These are phyloP conservation scores for Cremastinae sp. DNA, from an alignment of 2,888 invertebrate species.

Conservation along the genomic window DNA sequence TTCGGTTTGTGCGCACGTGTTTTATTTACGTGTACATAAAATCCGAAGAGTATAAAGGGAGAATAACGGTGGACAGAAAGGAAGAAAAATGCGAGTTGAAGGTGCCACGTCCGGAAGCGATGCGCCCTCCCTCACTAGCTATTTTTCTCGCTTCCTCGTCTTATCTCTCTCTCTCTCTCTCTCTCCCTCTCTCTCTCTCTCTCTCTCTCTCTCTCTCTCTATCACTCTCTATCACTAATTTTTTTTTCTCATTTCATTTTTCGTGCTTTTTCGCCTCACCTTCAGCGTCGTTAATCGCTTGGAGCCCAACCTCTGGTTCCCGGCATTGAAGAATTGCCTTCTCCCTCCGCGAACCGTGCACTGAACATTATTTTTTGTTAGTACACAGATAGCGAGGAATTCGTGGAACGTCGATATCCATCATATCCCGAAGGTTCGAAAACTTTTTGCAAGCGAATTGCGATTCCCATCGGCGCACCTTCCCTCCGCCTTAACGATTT, in stretches of 20 bases:
- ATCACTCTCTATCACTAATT: too few species aligned
- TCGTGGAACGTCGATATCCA: constrained; percentile 57
- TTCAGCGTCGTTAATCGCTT: constrained; percentile 50
- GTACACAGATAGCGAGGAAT: constrained; percentile 34
- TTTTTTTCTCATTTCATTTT: too few species aligned
- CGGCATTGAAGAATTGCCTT: constrained; percentile 45
- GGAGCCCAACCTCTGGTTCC: constrained; percentile 22
- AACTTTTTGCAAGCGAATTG: not conserved
- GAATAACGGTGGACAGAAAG: constrained; percentile 28
- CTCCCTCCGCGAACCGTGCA: constrained; percentile 12
- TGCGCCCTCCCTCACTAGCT: constrained; percentile 40
- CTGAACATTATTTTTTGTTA: constrained; percentile 30
- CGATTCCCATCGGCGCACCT: constrained; percentile 9
- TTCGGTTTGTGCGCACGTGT: not conserved
- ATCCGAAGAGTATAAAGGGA: constrained; percentile 22
- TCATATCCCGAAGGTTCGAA: constrained; percentile 39
- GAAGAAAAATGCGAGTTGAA: constrained; percentile 58
- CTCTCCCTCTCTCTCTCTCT: constrained; percentile 10
- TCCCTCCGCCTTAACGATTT: constrained; percentile 34
- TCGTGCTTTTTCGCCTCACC: constrained; percentile 20
- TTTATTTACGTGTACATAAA: constrained; percentile 6
- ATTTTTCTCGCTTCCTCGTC: constrained; percentile 17
- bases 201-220: not conserved
- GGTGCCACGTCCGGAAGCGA: constrained; percentile 60
- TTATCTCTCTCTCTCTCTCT: not conserved